phyloP scores from a whole-genome alignment of 2,113 vertebrate genomes.

The Podocnemis expansa region DNA sequence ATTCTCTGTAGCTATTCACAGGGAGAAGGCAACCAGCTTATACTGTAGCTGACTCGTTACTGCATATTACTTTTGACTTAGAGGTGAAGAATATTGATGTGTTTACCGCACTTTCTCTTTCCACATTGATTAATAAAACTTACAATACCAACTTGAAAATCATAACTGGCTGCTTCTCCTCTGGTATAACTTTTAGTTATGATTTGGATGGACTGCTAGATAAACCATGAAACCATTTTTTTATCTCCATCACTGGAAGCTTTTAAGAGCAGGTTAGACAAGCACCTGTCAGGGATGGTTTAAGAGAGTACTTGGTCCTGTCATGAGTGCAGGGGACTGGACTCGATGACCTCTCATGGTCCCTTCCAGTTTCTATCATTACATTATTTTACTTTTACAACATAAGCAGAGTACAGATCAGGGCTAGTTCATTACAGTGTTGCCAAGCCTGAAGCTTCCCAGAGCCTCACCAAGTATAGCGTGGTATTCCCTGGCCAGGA shows the following conservation, averaged over 20 bases:
- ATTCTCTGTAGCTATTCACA: neutral
- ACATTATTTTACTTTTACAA: neutral
- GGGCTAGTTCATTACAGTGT: neutral
- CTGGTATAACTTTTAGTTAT: neutral
- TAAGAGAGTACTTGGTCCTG: too few relatives aligned
- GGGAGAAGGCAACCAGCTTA: neutral
- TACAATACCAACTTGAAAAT: rapidly evolving
- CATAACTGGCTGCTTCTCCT: neutral
- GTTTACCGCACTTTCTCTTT: neutral
- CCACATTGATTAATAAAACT: neutral
- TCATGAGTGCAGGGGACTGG: too few relatives aligned
- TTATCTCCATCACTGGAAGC: too few relatives aligned
- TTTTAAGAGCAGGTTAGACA: too few relatives aligned
- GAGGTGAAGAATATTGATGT: neutral
- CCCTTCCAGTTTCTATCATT: too few relatives aligned
- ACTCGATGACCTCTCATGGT: too few relatives aligned
- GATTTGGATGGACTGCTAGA: neutral
- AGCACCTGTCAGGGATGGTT: too few relatives aligned
- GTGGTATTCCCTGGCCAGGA: neutral
- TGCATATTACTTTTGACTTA: neutral
- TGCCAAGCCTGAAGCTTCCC: neutral
- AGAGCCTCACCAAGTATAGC: neutral
- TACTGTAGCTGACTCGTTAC: neutral
- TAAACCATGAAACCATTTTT: neutral
- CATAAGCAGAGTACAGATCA: neutral